Percentiles rank a stretch among this genome's conserved stretches.
phyloP scores from a whole-genome alignment of 92 coral and sea anemone genomes.

The Porites evermanni region DNA sequence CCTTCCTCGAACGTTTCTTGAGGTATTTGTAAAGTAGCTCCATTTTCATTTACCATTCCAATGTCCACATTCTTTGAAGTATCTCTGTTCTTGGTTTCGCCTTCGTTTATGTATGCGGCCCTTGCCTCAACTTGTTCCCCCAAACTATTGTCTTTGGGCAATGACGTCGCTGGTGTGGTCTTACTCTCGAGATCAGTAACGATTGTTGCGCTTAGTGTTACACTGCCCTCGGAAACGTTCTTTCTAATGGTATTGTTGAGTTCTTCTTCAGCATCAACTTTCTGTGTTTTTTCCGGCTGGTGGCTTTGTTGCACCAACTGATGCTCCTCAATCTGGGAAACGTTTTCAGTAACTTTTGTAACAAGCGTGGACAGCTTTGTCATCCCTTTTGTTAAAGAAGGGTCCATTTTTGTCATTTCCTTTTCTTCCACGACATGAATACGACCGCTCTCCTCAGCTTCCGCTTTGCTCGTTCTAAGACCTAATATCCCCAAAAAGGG shows the following conservation, averaged over 20 bases:
- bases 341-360: background rate
- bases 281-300: background rate
- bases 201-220: background rate
- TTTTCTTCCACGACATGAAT: background rate
- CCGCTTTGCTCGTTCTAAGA: background rate
- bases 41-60: background rate
- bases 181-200: background rate
- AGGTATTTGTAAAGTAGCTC: background rate
- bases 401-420: background rate
- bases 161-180: background rate
- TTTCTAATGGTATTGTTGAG: background rate
- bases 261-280: background rate
- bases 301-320: background rate
- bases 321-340: background rate
- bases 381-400: background rate
- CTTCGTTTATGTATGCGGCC: background rate
- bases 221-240: background rate
- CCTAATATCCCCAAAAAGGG: background rate
- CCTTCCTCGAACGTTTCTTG: background rate
- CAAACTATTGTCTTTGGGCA: too few relatives aligned
- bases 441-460: background rate
- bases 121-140: background rate
- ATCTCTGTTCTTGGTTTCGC: too few relatives aligned
- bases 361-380: background rate
- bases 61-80: background rate